Percentiles rank a stretch among this genome's conserved stretches.
Evolutionary conservation across 2,113 vertebrate species (phyloP).

Genomic region (Ancistrus triradiatus): DNA sequence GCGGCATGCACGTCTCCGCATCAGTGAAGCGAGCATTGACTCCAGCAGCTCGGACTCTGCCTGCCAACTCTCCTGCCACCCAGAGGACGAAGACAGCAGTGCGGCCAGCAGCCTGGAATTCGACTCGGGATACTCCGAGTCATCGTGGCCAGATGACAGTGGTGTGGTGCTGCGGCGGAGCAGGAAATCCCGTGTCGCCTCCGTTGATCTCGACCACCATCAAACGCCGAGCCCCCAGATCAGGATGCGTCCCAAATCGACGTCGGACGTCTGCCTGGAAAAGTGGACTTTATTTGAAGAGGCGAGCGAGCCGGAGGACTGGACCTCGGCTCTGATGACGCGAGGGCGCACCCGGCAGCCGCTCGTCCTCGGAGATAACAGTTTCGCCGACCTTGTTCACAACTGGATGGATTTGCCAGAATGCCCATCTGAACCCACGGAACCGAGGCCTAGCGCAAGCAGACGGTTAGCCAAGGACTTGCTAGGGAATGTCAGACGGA

Average conservation of each 20-base stretch:
- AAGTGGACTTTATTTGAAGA: slow-evolving; percentile 84
- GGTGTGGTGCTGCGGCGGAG: slow-evolving; percentile 67
- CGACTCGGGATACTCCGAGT: slow-evolving; percentile 90
- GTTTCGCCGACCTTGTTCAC: slow-evolving; percentile 92
- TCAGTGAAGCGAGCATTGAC: slow-evolving; percentile 73
- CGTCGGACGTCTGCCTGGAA: slow-evolving; percentile 88
- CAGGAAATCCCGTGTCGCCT: slow-evolving; percentile 71
- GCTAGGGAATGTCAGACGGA: slow-evolving; percentile 81
- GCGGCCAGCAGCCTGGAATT: slow-evolving; percentile 75
- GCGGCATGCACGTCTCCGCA: slow-evolving; percentile 55
- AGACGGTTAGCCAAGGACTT: slow-evolving; percentile 84
- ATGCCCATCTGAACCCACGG: slow-evolving; percentile 63
- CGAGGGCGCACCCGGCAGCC: slow-evolving; percentile 92
- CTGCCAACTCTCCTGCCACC: slow-evolving; percentile 75
- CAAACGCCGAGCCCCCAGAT: neutral
- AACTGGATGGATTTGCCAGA: slow-evolving; percentile 98
- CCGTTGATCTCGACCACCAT: slow-evolving; percentile 50
- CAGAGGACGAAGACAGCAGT: slow-evolving; percentile 68
- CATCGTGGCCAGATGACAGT: slow-evolving; percentile 85
- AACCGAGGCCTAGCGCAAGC: slow-evolving; percentile 58
- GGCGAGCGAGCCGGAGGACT: slow-evolving; percentile 72
- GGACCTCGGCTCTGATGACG: slow-evolving; percentile 85
- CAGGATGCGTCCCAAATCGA: slow-evolving; percentile 83
- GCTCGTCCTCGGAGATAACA: slow-evolving; percentile 92
- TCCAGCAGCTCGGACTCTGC: slow-evolving; percentile 78